Percentiles rank a stretch among this genome's conserved stretches.
phyloP scores from a whole-genome alignment of 2,797 vertebrate genomes.

The Tiaroga cobitis region DNA sequence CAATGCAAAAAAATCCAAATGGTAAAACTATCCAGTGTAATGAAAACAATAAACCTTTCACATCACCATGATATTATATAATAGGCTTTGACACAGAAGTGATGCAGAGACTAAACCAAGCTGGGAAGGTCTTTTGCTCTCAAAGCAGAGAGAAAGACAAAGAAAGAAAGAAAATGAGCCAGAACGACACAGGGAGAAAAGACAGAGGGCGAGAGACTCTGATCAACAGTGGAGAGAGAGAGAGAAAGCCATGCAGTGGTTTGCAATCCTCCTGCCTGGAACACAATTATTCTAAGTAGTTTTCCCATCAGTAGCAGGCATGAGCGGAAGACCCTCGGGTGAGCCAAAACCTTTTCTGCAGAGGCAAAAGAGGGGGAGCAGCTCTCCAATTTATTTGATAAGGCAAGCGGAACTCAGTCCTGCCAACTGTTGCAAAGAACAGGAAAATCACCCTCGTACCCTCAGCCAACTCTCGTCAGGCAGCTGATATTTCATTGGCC shows the following conservation, averaged over 20 bases:
- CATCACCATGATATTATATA: not conserved
- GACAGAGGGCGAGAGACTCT: not conserved
- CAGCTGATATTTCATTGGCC: slow-evolving; percentile 66
- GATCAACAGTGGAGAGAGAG: slow-evolving; percentile 1
- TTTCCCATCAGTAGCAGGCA: slow-evolving; percentile 74
- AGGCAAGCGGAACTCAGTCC: slow-evolving; percentile 74
- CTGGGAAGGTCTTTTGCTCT: not conserved
- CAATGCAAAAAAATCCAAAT: not conserved
- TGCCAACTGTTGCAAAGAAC: slow-evolving; percentile 68
- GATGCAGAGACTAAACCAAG: not conserved
- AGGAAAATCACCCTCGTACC: slow-evolving; percentile 58
- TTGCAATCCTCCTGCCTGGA: slow-evolving; percentile 64
- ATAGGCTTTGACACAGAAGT: not conserved
- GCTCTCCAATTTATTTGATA: slow-evolving; percentile 81
- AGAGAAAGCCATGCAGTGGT: slow-evolving; percentile 40
- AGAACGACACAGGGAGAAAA: not conserved
- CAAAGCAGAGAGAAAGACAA: slow-evolving; percentile 7
- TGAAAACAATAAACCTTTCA: not conserved
- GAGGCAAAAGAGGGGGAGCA: slow-evolving; percentile 70
- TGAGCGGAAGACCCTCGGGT: slow-evolving; percentile 72
- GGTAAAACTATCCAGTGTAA: not conserved
- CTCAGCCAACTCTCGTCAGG: slow-evolving; percentile 58
- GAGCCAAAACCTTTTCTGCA: slow-evolving; percentile 73
- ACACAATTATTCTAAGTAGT: slow-evolving; percentile 82
- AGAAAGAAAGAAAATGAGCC: not conserved